Conservation (phyloP, 2,797 vertebrate genomes). For the Oreonectes daqikongensis region DNA sequence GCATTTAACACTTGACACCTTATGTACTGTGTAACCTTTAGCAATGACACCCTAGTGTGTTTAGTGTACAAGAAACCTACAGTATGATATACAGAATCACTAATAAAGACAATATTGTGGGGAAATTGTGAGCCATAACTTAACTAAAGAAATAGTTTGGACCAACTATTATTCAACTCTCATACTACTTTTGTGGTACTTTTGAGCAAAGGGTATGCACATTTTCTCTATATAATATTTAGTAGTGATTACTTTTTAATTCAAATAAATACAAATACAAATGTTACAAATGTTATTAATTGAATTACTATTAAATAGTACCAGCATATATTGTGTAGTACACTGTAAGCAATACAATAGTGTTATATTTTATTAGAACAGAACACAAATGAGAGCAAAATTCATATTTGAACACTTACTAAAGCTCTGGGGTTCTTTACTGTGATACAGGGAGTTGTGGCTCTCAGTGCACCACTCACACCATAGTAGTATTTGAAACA, state of each 20-base stretch:
- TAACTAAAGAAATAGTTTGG: not conserved
- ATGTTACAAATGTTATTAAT: no score
- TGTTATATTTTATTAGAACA: no score
- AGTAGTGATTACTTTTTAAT: no score
- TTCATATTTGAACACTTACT: slow-evolving; percentile 71
- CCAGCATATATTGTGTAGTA: no score
- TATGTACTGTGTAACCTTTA: slow-evolving; percentile 13
- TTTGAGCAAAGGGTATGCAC: no score
- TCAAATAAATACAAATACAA: no score
- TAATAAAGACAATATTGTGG: not conserved
- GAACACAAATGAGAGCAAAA: no score
- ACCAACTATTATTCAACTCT: not conserved
- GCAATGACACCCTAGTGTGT: not conserved
- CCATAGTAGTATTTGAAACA: slow-evolving; percentile 99
- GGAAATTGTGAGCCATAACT: not conserved
- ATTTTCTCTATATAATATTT: no score
- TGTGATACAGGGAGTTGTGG: slow-evolving; percentile 96
- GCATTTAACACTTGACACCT: slow-evolving; percentile 8
- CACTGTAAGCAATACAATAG: no score
- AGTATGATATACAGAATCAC: not conserved
- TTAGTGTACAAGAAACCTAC: not conserved
- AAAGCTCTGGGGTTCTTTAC: slow-evolving; percentile 93
- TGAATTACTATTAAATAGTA: no score
- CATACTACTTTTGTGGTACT: no score
- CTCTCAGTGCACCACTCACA: slow-evolving; percentile 91